Evolutionary conservation across 30 jellyfish, hydroid and myxozoan species (phyloP).

Genomic region (Aurelia aurita): DNA sequence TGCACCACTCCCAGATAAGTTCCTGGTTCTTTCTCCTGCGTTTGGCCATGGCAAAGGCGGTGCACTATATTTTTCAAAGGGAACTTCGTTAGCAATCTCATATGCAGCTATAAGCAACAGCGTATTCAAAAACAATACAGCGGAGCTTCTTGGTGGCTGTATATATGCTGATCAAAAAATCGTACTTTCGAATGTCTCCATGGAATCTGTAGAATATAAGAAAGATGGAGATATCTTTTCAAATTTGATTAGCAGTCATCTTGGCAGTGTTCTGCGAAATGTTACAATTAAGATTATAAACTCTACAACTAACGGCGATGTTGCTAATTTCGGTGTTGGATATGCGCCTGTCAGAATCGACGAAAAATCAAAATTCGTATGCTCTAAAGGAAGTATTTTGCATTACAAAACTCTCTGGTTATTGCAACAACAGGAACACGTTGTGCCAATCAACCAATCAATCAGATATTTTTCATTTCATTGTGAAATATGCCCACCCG

Average conservation of each 20-base stretch:
- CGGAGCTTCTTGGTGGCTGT: background rate
- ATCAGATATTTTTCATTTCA: background rate
- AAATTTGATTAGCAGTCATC: background rate
- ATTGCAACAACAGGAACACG: too few relatives aligned
- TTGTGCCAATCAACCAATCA: background rate
- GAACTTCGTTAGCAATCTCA: background rate
- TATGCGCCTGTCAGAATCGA: background rate
- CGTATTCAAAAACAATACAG: background rate
- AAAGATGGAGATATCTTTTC: background rate
- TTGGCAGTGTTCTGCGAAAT: background rate
- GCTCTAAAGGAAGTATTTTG: background rate
- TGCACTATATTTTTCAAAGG: background rate
- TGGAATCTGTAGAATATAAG: background rate
- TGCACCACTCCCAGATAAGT: too few relatives aligned
- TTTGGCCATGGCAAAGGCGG: background rate
- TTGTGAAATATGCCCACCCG: background rate
- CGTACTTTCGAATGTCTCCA: background rate
- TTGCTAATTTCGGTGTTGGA: background rate
- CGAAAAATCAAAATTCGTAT: background rate
- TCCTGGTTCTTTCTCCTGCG: background rate
- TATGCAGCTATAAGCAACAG: background rate
- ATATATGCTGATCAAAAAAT: background rate
- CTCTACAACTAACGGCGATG: background rate
- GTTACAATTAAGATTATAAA: background rate
- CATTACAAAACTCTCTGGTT: background rate